Percentiles rank a stretch among this genome's conserved stretches.
Conservation (phyloP, 1,140 invertebrate genomes). For the Agrypnia vestita region DNA sequence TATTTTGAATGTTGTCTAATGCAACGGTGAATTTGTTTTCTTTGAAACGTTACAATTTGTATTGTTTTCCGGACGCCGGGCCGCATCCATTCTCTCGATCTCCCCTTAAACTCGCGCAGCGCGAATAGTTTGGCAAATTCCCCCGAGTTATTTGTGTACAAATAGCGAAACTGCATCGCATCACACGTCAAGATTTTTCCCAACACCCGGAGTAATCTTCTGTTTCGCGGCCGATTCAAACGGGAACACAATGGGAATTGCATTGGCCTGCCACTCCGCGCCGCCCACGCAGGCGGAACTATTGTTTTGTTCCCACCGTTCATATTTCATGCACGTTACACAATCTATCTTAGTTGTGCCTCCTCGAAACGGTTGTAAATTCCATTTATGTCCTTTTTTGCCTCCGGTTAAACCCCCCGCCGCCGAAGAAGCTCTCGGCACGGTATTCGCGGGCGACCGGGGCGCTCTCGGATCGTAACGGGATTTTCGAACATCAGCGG, state of each 20-base stretch:
- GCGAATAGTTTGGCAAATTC: neutral
- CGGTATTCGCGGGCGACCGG: slow-evolving; percentile 27
- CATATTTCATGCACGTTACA: slow-evolving; percentile 60
- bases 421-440: slow-evolving; percentile 1
- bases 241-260: slow-evolving; percentile 40
- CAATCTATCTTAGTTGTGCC: slow-evolving; percentile 60
- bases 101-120: no score
- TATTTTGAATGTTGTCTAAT: no score
- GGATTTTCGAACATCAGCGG: slow-evolving; percentile 58
- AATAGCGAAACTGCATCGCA: slow-evolving; percentile 31
- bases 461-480: slow-evolving; percentile 40
- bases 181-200: slow-evolving; percentile 24
- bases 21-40: no score
- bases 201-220: slow-evolving; percentile 29
- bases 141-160: slow-evolving; percentile 11
- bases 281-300: slow-evolving; percentile 32
- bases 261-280: slow-evolving; percentile 25
- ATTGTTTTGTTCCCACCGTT: slow-evolving; percentile 40
- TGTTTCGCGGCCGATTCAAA: slow-evolving; percentile 31
- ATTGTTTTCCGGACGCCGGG: no score
- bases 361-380: slow-evolving; percentile 60
- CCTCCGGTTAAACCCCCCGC: slow-evolving; percentile 33
- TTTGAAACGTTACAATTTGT: no score
- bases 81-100: no score
- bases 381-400: slow-evolving; percentile 61